phyloP scores from a whole-genome alignment of 2,113 vertebrate genomes.

The Psophia crepitans region DNA sequence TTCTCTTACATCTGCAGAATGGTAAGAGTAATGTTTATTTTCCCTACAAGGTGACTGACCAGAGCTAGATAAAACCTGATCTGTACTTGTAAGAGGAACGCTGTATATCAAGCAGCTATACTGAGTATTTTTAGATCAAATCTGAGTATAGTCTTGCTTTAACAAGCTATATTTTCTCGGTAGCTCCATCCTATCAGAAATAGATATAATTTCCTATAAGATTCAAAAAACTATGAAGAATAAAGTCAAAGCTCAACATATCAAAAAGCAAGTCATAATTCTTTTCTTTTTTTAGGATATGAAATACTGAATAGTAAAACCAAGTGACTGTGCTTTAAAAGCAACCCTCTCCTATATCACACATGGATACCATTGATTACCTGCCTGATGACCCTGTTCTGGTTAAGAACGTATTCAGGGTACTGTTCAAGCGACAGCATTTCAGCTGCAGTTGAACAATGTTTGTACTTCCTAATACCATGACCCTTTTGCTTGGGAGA shows the following conservation, averaged over 20 bases:
- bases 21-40: neutral
- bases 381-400: neutral
- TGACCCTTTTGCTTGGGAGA: neutral
- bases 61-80: neutral
- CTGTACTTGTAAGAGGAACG: neutral
- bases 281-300: neutral
- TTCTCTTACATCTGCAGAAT: neutral
- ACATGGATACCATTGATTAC: neutral
- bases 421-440: neutral
- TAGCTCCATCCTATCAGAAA: neutral
- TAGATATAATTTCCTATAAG: neutral
- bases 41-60: neutral
- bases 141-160: neutral
- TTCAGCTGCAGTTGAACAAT: neutral
- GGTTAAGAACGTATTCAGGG: neutral
- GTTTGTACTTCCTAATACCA: neutral
- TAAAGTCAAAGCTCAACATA: neutral
- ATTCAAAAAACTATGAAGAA: neutral
- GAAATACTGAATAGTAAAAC: neutral
- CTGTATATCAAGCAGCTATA: neutral
- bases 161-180: neutral
- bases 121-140: neutral
- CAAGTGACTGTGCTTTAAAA: neutral
- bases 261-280: neutral
- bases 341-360: neutral